phyloP scores from a whole-genome alignment of 2,888 invertebrate species.

The Agrochola lota region DNA sequence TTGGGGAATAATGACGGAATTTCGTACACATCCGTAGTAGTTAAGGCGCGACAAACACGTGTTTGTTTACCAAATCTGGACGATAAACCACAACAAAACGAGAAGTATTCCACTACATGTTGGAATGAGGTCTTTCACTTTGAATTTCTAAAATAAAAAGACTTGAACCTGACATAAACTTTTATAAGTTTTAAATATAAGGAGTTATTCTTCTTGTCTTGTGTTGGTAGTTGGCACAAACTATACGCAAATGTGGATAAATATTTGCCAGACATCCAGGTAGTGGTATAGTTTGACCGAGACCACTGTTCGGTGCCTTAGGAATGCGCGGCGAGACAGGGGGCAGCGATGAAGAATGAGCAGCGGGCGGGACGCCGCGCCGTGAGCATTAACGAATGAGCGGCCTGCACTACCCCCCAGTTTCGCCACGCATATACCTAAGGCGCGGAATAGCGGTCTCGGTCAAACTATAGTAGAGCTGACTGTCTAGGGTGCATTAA shows the following conservation, averaged over 20 bases:
- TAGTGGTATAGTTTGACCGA: background rate
- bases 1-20: conserved; percentile 34
- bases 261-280: background rate
- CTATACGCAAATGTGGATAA: background rate
- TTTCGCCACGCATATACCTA: too few species aligned
- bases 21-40: conserved; percentile 53
- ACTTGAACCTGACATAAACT: background rate
- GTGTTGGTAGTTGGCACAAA: background rate
- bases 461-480: background rate
- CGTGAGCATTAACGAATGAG: too few species aligned
- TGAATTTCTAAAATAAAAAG: background rate
- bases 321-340: too few species aligned
- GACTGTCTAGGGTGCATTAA: background rate
- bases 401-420: too few species aligned
- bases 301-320: too few species aligned
- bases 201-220: background rate
- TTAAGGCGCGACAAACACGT: conserved; percentile 23
- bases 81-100: conserved; percentile 24
- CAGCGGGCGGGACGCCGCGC: too few species aligned
- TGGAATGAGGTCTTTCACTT: background rate
- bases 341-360: too few species aligned
- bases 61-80: conserved; percentile 34
- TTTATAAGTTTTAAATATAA: background rate
- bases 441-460: too few species aligned
- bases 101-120: background rate